phyloP scores from a whole-genome alignment of 2,797 vertebrate species.

The Halcyon badia region DNA sequence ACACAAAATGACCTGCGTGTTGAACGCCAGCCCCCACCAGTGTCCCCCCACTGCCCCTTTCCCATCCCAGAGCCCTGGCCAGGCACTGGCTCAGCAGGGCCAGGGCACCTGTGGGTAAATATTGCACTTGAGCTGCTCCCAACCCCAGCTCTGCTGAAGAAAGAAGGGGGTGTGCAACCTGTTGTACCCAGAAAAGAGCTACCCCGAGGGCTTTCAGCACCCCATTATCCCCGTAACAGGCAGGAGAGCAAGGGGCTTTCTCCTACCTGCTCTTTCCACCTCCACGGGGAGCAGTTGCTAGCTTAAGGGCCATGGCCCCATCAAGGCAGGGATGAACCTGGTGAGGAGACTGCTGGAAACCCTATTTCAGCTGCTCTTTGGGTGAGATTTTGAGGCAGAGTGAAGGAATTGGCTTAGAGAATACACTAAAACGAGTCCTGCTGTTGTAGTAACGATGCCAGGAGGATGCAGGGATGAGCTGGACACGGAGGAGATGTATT shows the following conservation, averaged over 20 bases:
- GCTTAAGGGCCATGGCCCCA: background rate
- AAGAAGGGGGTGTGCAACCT: background rate
- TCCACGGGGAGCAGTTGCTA: background rate
- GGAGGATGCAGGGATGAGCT: background rate
- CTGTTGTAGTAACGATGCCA: background rate
- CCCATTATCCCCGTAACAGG: background rate
- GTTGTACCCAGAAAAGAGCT: background rate
- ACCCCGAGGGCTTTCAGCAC: background rate
- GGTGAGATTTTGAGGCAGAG: background rate
- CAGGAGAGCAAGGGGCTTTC: background rate
- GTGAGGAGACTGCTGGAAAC: background rate
- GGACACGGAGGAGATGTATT: rapidly evolving
- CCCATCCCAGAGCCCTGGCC: background rate
- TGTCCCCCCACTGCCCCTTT: background rate
- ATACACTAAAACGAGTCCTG: background rate
- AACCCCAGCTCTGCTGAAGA: background rate
- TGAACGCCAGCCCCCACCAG: background rate
- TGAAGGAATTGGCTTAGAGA: background rate
- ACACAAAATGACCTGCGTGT: background rate
- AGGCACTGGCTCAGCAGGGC: background rate
- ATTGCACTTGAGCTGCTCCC: background rate
- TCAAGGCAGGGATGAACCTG: background rate
- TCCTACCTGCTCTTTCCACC: background rate
- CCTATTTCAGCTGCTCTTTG: background rate
- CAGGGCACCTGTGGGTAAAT: background rate